Base-by-base conservation (phyloP, 2,113 vertebrate species). In the Daboia siamensis region DNA sequence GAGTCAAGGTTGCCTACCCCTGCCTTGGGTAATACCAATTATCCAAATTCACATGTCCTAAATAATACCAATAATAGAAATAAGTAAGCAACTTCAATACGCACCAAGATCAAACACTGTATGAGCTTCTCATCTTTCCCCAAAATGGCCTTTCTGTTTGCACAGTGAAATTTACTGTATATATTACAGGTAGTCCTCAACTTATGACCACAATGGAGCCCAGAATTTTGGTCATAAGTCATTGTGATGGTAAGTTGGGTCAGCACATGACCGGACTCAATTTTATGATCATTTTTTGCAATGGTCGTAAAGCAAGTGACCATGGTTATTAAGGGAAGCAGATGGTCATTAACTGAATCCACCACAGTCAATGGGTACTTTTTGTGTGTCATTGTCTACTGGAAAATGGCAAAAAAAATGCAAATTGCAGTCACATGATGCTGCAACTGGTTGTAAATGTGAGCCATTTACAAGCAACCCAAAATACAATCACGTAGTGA, bases 131-230 rank as follows among this genome's bases (percentile, higher is more conserved):
- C 44, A 51, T 46, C 26, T n/a, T 26, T 86, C 8, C 8, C 54
- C 39, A 21, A 33, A 39, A 80, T 8, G 33, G 7, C 7, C 33
- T 39, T 80, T 80, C 6, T 80, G 17, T 21, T 80, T 39, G 3
- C 44, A 8, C 15, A 0, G 69, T 80, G 69, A 39, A 15, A 2
- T 80, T 80, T 20, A 3, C 26, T 64, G 29, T n/a, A 64, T 64
- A 64, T 64, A n/a, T n/a, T n/a, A n/a, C 29, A 5, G 29, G 13
- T 64, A 29, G 61, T 64, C 29, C 61, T 64, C 61, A 64, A 64
- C 1, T 0, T n/a, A 6, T 0, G 4, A 17, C 29, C 64, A 69
- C 29, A 69, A 6, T 69, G 29, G 29, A 15, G 29, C 29, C 12
- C 29, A 69, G 13, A 33, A 15, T 15, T 69, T 69, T 33, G 12